These are phyloP conservation scores for Gonocerus acuteangulatus DNA, from an alignment of 2,888 invertebrate genomes.

Conservation along the genomic window DNA sequence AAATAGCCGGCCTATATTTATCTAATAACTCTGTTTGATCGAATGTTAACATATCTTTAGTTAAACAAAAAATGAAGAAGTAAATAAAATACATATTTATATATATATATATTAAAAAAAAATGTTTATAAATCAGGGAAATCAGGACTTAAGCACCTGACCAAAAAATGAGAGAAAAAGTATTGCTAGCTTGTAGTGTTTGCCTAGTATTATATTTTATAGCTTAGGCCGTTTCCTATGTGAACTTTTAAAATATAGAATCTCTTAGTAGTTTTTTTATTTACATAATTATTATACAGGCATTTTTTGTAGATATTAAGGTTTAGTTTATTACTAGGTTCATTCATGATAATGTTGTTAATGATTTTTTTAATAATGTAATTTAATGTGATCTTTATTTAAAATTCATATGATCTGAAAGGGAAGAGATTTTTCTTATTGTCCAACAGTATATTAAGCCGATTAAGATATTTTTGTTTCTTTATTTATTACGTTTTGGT, in stretches of 20 bases:
- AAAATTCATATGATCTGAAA: conserved; percentile 23
- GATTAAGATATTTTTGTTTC: too few relatives aligned
- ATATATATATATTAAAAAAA: neutral
- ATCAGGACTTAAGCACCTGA: conserved; percentile 10
- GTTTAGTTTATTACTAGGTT: conserved; percentile 20
- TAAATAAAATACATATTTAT: conserved; percentile 14
- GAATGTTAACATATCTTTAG: conserved; percentile 22
- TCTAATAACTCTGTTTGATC: conserved; percentile 6
- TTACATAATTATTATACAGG: conserved; percentile 3
- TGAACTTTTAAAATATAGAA: conserved; percentile 10
- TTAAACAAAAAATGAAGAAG: neutral
- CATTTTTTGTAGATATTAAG: conserved; percentile 5
- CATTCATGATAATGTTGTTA: conserved; percentile 5
- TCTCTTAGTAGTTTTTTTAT: conserved; percentile 23
- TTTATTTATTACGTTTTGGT: too few relatives aligned
- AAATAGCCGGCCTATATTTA: conserved; percentile 17
- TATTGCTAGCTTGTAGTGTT: conserved; percentile 23
- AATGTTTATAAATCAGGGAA: conserved; percentile 1
- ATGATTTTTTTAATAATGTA: conserved; percentile 19
- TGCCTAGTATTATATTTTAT: conserved; percentile 24
- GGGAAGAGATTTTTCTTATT: conserved; percentile 16
- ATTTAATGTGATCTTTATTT: conserved; percentile 22
- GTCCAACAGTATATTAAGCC: conserved; percentile 12
- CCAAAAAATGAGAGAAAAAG: conserved; percentile 24
- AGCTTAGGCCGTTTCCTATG: conserved; percentile 21